Base-by-base conservation (phyloP, 2,888 invertebrate species). In the Sphaeridia pumilis region DNA sequence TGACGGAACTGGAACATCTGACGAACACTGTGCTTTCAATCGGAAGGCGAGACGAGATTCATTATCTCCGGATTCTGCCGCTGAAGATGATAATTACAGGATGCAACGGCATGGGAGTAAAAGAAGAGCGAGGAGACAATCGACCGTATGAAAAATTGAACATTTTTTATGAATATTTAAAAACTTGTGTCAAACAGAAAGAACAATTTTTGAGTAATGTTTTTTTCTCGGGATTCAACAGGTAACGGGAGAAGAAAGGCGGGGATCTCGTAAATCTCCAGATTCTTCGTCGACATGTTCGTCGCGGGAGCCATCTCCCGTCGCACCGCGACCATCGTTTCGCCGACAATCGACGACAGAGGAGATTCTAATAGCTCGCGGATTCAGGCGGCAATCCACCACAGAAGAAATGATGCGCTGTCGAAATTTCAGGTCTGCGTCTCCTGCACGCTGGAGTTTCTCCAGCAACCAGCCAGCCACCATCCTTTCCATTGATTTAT, bases 401-500 rank as follows among this genome's bases (percentile, higher is more conserved):
- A 89, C 88, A 0, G 89, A 90, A 68, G 90, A 90, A 71, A 89
- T 89, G 86, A 89, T 89, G 56, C 77, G 89, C 10, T 89, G 89
- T 68, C 76, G 89, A 28, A 90, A 90, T 70, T 90, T 89, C 69
- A 61, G 64, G 61, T 63, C 48, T 54, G 41, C 35, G 34, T n/a
- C 44, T 26, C 26, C n/a, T n/a, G n/a, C n/a, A n/a, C n/a, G n/a
- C n/a, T n/a, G n/a, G n/a, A n/a, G n/a, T n/a, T n/a, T n/a, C n/a
- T n/a, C n/a, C n/a, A n/a, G n/a, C n/a, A n/a, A n/a, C n/a, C n/a
- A n/a, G n/a, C n/a, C n/a, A n/a, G n/a, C n/a, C n/a, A n/a, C n/a
- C 46, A 24, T 54, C 48, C 34, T 38, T 35, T 21, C 51, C 46
- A 55, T 55, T 51, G 50, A 55, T 50, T 55, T 50, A 51, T 52